These are phyloP conservation scores for Lophura nycthemera DNA, from an alignment of 2,113 vertebrate genomes.

Conservation along the genomic window DNA sequence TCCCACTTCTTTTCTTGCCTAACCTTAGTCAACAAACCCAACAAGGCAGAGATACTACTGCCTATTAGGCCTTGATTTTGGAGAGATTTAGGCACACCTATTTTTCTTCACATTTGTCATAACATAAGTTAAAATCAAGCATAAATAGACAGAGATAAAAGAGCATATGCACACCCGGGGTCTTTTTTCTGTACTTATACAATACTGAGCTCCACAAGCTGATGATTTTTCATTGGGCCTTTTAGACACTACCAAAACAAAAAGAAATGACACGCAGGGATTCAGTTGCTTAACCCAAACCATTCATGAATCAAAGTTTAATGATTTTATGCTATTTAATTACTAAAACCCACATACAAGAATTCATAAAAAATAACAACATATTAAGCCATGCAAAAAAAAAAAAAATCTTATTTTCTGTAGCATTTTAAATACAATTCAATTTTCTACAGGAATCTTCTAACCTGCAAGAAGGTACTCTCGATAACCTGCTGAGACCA, in stretches of 20 bases:
- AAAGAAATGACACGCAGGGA: background rate
- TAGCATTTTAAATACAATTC: background rate
- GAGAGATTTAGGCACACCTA: background rate
- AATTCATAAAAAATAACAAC: background rate
- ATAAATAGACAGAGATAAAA: background rate
- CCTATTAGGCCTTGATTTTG: background rate
- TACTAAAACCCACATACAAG: background rate
- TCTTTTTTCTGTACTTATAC: background rate
- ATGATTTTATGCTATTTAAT: background rate
- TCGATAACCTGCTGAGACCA: background rate
- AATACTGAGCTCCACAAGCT: background rate
- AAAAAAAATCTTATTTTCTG: background rate
- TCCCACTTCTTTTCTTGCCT: background rate
- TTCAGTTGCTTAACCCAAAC: background rate
- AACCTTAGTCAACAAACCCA: background rate
- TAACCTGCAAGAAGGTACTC: background rate
- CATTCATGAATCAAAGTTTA: background rate
- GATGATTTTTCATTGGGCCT: background rate
- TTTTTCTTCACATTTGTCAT: background rate
- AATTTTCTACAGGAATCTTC: background rate
- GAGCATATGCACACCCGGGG: background rate
- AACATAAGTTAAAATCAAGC: background rate
- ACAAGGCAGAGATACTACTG: background rate
- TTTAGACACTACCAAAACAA: background rate
- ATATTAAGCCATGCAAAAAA: background rate